A percentile compares a stretch with the other conserved stretches of the same genome.
Conservation (phyloP, 2,888 invertebrate species). For the Xestia xanthographa region DNA sequence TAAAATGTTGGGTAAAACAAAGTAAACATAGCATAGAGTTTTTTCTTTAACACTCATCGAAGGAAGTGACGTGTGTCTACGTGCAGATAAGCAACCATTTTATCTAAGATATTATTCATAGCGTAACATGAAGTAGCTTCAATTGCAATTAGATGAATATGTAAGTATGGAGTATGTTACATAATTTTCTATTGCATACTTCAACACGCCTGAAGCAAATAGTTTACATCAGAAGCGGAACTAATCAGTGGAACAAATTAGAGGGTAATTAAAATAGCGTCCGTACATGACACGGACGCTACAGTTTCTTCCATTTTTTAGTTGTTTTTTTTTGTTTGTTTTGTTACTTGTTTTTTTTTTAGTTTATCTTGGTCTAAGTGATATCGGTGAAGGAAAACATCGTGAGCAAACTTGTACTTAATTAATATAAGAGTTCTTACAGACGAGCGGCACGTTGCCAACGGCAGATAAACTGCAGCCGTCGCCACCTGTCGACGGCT, state of each 20-base stretch:
- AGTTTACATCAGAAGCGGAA: slow-evolving; percentile 2
- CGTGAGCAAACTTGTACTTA: neutral
- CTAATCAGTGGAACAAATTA: slow-evolving; percentile 28
- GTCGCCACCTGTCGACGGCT: too few relatives aligned
- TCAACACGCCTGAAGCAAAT: slow-evolving; percentile 11
- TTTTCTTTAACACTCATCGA: neutral
- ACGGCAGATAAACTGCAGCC: too few relatives aligned
- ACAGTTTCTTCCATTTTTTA: neutral
- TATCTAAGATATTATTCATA: neutral
- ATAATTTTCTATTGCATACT: slow-evolving; percentile 12
- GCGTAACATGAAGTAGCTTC: neutral
- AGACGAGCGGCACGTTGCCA: too few relatives aligned
- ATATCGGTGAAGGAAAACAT: neutral
- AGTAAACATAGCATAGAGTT: neutral
- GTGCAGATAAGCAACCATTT: neutral
- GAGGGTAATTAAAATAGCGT: slow-evolving; percentile 7
- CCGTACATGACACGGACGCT: neutral
- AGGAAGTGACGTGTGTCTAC: too few relatives aligned
- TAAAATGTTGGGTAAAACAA: neutral
- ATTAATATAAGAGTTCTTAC: too few relatives aligned
- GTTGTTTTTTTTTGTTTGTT: too few relatives aligned
- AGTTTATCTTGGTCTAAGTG: neutral
- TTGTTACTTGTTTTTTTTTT: too few relatives aligned
- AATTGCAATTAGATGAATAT: neutral
- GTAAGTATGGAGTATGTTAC: slow-evolving; percentile 2